Base-by-base conservation (phyloP, 2,888 invertebrate genomes). In the Papilio elwesi region DNA sequence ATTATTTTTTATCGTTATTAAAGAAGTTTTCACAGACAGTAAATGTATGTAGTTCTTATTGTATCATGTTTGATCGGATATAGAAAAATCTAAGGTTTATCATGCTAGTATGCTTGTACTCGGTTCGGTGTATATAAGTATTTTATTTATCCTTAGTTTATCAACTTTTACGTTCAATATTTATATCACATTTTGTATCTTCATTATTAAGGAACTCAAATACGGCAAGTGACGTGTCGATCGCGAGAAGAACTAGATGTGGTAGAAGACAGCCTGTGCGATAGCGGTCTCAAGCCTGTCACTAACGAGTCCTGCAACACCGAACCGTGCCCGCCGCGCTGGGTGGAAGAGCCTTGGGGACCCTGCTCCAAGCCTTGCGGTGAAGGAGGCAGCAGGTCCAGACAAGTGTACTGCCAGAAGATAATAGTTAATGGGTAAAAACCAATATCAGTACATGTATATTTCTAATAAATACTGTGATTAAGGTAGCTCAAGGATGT, bases 301-400 rank as follows among this genome's bases (percentile, higher is more conserved):
- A 94, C 94, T 57, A 95, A 95, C 70, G 95, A 97, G 83, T 91
- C 94, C 7, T 99, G 98, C 85, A 96, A 96, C 78, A 94, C 94
- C 6, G 95, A 96, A 12, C 95, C 97, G 0, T 98, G 99, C 87
- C 95, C 96, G 6, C 95, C 98, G 0, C 94, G 95, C 83, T 99
- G 98, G 98, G 94, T 95, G 43, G 94, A 95, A 65, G 95, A 96
- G 5, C 93, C 94, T 0, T 99, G 99, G 98, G 95, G 96, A 1
- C 94, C 95, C 53, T 99, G 99, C 88, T 96, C 97, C 57, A 96
- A 96, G 76, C 95, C 96, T 3, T 99, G 98, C 84, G 98, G 98
- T 8, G 94, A 95, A 48, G 96, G 96, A 69, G 97, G 97, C 38
- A 91, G 94, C 51, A 96, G 96, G 82, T 95, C 94, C 4, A 91